phyloP scores from a whole-genome alignment of 2,888 invertebrate genomes.

The Lycaena phlaeas region DNA sequence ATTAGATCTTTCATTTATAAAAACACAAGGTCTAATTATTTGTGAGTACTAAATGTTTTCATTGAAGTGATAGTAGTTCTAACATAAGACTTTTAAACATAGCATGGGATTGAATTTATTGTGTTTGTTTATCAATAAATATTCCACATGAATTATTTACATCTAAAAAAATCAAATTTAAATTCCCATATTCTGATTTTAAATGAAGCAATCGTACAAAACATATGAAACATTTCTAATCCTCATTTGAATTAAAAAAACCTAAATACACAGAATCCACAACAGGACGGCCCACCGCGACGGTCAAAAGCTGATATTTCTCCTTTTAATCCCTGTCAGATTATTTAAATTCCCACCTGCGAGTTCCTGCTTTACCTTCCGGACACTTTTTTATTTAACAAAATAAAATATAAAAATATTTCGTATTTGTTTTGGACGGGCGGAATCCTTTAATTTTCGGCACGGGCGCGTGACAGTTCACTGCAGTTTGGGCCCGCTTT shows the following conservation, averaged over 20 bases:
- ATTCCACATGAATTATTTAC: not conserved
- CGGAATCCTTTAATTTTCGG: constrained; percentile 71
- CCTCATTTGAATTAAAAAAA: constrained; percentile 53
- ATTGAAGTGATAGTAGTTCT: too few relatives aligned
- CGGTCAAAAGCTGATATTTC: constrained; percentile 71
- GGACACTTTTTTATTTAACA: constrained; percentile 56
- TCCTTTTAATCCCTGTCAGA: constrained; percentile 72
- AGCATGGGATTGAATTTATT: too few relatives aligned
- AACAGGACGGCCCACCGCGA: constrained; percentile 46
- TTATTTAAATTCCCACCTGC: constrained; percentile 74
- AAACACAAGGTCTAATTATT: too few relatives aligned
- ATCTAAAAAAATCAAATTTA: not conserved
- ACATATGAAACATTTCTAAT: constrained; percentile 24
- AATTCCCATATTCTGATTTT: too few relatives aligned
- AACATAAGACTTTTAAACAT: too few relatives aligned
- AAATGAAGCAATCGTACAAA: constrained; percentile 23
- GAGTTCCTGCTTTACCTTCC: constrained; percentile 45
- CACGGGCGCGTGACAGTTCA: constrained; percentile 55
- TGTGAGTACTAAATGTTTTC: too few relatives aligned
- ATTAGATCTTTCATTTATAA: too few relatives aligned
- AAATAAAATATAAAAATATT: constrained; percentile 71
- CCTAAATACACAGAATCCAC: constrained; percentile 41
- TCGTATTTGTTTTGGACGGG: constrained; percentile 69
- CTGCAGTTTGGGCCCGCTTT: constrained; percentile 49
- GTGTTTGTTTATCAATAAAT: too few relatives aligned